phyloP scores from a whole-genome alignment of 2,888 invertebrate species.

The Diarsia brunnea region DNA sequence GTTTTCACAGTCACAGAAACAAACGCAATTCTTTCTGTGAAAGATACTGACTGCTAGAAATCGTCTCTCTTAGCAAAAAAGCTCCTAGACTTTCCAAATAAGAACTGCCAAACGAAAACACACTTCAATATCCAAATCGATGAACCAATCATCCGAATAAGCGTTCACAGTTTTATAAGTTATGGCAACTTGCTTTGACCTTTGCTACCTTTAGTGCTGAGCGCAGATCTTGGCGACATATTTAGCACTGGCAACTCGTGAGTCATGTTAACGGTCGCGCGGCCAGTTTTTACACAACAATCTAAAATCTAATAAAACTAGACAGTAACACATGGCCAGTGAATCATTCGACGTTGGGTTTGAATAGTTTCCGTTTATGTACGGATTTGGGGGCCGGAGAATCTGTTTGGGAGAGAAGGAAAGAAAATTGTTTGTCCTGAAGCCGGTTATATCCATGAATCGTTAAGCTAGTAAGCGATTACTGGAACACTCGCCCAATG shows the following conservation, averaged over 20 bases:
- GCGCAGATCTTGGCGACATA: conserved; percentile 64
- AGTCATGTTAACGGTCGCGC: conserved; percentile 73
- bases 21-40: background rate
- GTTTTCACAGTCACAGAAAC: background rate
- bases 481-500: background rate
- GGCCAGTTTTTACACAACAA: conserved; percentile 67
- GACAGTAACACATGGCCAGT: conserved; percentile 62
- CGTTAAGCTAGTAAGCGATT: background rate
- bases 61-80: background rate
- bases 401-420: background rate
- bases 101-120: conserved; percentile 6
- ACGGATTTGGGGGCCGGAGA: conserved; percentile 41
- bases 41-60: background rate
- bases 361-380: conserved; percentile 66
- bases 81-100: background rate
- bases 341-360: conserved; percentile 63
- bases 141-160: conserved; percentile 26
- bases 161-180: conserved; percentile 33
- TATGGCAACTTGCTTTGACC: conserved; percentile 58
- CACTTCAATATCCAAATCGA: conserved; percentile 8
- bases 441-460: background rate
- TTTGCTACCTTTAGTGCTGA: conserved; percentile 60
- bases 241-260: conserved; percentile 61
- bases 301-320: conserved; percentile 67
- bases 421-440: conserved; percentile 17